Evolutionary conservation across 2,888 invertebrate species (phyloP).

Genomic region (Tyria jacobaeae): DNA sequence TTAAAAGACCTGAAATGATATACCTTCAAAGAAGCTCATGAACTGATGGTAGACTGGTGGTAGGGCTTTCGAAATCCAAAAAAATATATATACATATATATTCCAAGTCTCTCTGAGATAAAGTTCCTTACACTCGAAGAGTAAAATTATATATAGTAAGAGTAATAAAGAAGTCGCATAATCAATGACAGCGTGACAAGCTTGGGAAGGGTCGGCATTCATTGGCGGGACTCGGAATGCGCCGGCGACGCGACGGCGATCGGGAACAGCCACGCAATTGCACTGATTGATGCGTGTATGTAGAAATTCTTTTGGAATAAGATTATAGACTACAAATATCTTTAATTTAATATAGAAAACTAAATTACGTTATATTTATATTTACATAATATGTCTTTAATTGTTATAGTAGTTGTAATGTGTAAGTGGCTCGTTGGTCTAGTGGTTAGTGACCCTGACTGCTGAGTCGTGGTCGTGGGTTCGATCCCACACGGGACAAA

Average conservation of each 20-base stretch:
- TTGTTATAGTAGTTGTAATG: too few relatives aligned
- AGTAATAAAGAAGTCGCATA: slow-evolving; percentile 46
- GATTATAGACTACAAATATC: neutral
- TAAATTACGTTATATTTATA: too few relatives aligned
- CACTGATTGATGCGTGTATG: slow-evolving; percentile 22
- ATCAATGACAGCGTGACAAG: slow-evolving; percentile 30
- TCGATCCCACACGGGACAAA: too few relatives aligned
- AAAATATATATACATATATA: neutral
- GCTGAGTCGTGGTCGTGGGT: too few relatives aligned
- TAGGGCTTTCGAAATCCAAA: too few relatives aligned
- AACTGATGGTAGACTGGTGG: too few relatives aligned
- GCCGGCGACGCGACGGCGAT: slow-evolving; percentile 8
- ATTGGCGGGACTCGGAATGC: slow-evolving; percentile 6
- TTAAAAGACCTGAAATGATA: too few relatives aligned
- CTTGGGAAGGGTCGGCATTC: slow-evolving; percentile 11
- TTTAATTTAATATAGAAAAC: too few relatives aligned
- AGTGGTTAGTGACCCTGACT: too few relatives aligned
- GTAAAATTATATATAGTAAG: slow-evolving; percentile 20
- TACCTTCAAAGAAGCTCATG: too few relatives aligned
- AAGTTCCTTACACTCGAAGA: neutral
- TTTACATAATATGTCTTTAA: too few relatives aligned
- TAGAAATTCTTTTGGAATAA: neutral
- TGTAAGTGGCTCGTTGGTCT: too few relatives aligned
- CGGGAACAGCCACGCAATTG: slow-evolving; percentile 30
- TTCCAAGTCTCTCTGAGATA: neutral